These are phyloP conservation scores for Lapara coniferarum DNA, from an alignment of 2,888 invertebrate species.

Conservation along the genomic window DNA sequence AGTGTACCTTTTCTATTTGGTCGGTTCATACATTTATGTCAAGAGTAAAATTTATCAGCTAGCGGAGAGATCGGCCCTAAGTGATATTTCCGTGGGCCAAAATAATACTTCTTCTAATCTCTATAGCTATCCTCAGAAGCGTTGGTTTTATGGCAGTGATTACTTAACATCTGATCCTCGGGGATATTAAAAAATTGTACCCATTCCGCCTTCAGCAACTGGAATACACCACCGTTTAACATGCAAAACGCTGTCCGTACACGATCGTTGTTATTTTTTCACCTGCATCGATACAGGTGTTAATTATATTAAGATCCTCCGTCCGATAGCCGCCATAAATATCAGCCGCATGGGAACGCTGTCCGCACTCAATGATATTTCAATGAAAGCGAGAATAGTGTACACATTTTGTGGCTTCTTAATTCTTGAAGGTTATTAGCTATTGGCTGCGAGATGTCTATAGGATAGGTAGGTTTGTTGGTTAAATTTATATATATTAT, in stretches of 20 bases:
- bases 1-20: no score
- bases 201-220: neutral
- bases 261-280: slow-evolving; percentile 25
- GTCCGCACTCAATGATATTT: slow-evolving; percentile 19
- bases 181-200: neutral
- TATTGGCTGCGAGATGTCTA: no score
- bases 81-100: no score
- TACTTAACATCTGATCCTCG: no score
- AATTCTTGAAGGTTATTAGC: neutral
- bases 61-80: no score
- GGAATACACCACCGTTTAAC: neutral
- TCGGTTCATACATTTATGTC: no score
- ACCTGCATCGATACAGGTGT: slow-evolving; percentile 32
- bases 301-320: slow-evolving; percentile 44
- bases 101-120: no score
- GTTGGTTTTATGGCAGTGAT: no score
- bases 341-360: slow-evolving; percentile 4
- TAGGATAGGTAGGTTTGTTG: no score
- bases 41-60: no score
- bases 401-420: neutral
- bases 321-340: slow-evolving; percentile 9
- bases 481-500: no score
- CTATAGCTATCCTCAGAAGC: no score
- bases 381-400: neutral
- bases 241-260: slow-evolving; percentile 25